phyloP scores from a whole-genome alignment of 2,797 vertebrate genomes.

The Mormyrus proboscirostris region DNA sequence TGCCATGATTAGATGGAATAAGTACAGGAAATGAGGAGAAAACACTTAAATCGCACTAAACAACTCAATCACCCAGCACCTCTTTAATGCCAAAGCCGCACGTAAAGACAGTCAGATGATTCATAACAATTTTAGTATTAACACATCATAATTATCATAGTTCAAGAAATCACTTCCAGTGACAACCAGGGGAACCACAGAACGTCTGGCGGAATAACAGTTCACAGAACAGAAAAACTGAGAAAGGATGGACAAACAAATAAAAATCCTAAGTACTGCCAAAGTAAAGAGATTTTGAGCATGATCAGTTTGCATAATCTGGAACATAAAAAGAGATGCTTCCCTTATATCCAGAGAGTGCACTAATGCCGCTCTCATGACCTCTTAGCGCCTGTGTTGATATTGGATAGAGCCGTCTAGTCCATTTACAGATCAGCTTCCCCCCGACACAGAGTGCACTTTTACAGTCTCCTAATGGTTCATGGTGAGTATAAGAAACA shows the following conservation, averaged over 20 bases:
- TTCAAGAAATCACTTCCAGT: slow-evolving; percentile 2
- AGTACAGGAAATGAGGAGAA: not conserved
- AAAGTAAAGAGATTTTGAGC: not conserved
- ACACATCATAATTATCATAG: not conserved
- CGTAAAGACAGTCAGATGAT: not conserved
- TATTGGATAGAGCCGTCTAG: not conserved
- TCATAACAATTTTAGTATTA: slow-evolving; percentile 13
- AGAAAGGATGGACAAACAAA: not conserved
- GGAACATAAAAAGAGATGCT: not conserved
- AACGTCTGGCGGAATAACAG: not conserved
- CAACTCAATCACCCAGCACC: not conserved
- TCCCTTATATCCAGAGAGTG: not conserved
- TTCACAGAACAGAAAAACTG: not conserved
- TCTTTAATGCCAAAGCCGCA: slow-evolving; percentile 2
- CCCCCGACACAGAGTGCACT: not conserved
- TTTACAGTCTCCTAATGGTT: slow-evolving; percentile 12
- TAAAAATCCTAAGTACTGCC: not conserved
- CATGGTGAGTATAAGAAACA: not conserved
- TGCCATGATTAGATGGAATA: not conserved
- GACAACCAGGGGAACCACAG: not conserved
- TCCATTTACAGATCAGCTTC: slow-evolving; percentile 17
- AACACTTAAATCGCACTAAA: not conserved
- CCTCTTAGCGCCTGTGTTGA: not conserved
- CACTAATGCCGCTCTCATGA: not conserved
- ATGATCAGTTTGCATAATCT: not conserved